Conservation (phyloP, 2,113 vertebrate species). For the Ginglymostoma cirratum region DNA sequence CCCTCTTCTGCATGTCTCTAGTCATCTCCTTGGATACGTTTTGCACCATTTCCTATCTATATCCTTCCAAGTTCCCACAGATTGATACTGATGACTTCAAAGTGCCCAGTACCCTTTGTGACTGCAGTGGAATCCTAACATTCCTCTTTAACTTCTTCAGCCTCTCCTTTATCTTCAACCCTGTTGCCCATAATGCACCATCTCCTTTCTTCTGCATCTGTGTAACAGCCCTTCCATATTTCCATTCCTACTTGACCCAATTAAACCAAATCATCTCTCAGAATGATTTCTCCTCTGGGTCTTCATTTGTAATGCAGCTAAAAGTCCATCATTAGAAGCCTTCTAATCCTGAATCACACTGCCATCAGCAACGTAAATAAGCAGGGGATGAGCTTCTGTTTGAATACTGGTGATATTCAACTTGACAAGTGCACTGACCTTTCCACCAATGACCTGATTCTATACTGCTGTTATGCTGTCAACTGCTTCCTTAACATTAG, state of each 20-base stretch:
- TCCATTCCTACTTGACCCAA: not conserved
- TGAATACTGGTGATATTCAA: not conserved
- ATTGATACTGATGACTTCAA: not conserved
- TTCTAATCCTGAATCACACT: not conserved
- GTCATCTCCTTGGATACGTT: not conserved
- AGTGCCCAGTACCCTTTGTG: not conserved
- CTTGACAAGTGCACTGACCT: not conserved
- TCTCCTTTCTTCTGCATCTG: not conserved
- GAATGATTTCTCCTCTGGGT: not conserved
- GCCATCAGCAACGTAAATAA: not conserved
- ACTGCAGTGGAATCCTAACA: not conserved
- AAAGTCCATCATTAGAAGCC: not conserved
- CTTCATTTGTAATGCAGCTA: not conserved
- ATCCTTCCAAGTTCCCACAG: not conserved
- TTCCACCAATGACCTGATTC: not conserved
- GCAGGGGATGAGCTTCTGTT: not conserved
- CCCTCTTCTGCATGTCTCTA: not conserved
- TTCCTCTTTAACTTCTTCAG: not conserved
- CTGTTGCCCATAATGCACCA: not conserved
- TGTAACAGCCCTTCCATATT: not conserved
- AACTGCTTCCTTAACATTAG: not conserved
- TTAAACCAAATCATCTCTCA: not conserved
- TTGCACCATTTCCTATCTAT: not conserved
- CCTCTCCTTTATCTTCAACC: not conserved
- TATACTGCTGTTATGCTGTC: not conserved